Base-by-base conservation (phyloP, 2,888 invertebrate genomes). In the Sesamia inferens region DNA sequence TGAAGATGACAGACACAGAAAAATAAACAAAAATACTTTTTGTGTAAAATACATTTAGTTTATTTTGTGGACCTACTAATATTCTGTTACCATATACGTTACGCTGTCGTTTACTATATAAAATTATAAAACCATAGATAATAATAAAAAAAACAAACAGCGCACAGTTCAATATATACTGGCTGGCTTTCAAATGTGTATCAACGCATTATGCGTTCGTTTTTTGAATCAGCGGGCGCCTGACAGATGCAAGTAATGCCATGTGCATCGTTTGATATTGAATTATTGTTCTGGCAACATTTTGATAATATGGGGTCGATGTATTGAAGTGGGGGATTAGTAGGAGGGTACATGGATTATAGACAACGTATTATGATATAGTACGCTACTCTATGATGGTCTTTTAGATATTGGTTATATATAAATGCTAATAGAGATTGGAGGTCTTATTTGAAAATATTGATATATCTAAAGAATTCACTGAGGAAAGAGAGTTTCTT, bases 191-290 rank as follows among this genome's bases (percentile, higher is more conserved):
- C 81, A 91, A 93, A 93, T 92, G 91, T 93, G 92, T 93, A 94
- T 93, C 93, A 93, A 92, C 92, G 91, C 88, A 88, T 86, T 85
- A 87, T 84, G 86, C 90, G 92, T 93, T 94, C 93, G 86, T 95
- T 94, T 95, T 95, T 94, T 92, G 90, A 93, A 93, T 92, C 93
- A 90, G 91, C 93, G 90, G 91, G 91, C 91, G 90, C 90, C 92
- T 94, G 95, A 94, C 95, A 95, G 95, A 94, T 95, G 95, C 91
- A 93, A 89, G 92, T 91, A 94, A 94, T 94, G 93, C 95, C 95
- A 95, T 95, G 94, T 95, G 95, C 91, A 78, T 63, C 76, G 73
- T 82, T 82, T 77, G 87, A 88, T 89, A 85, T 87, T 88, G 87
- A 90, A 91, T 91, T 91, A 86, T 87, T 85, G 86, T 91, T 88